Base-by-base conservation (phyloP, 2,113 vertebrate species). In the Chlorodrepanis virens region DNA sequence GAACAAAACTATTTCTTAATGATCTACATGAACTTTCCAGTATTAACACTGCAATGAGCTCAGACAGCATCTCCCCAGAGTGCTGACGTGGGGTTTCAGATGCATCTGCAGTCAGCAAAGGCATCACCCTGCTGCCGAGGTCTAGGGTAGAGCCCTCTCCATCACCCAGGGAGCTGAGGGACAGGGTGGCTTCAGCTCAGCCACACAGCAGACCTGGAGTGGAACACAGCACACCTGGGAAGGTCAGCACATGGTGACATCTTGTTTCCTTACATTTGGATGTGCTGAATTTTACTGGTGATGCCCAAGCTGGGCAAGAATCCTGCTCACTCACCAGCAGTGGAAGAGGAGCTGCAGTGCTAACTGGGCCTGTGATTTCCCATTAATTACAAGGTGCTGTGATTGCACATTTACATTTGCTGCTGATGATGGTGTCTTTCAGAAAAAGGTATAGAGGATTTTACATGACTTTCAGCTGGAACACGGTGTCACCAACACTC, bases 391-490 rank as follows among this genome's bases (percentile, higher is more conserved):
- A 40, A 93, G 85, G 83, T 80, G 93, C 88, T 80, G 69, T 81
- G 88, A 95, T 93, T 96, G 88, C 85, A 78, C 67, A 80, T 93
- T 96, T 93, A 28, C 76, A 83, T 88, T 92, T 95, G 88, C 87
- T 92, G 93, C 45, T 96, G 83, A n/a, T 65, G 90, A 70, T 0
- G 3, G 47, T 75, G 83, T 39, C 89, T 94, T 96, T 96, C 83
- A 82, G 89, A 45, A 83, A 85, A 95, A 94, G 89, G 83, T 82
- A 10, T 1, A 84, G 89, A 96, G 83, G n/a, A n/a, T 84, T 90
- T 77, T 93, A 85, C 42, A 31, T 83, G 76, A 96, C 94, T 97
- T 97, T 95, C 92, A 92, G 93, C 92, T 96, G 95, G 88, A 95
- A 95, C 88, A 93, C 21, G 2, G 69, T 84, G 94, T 97, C 92